Evolutionary conservation across 2,888 invertebrate genomes (phyloP), one percentile per base, ranked within the genome.

Genomic region (Oeneis ivallda): DNA sequence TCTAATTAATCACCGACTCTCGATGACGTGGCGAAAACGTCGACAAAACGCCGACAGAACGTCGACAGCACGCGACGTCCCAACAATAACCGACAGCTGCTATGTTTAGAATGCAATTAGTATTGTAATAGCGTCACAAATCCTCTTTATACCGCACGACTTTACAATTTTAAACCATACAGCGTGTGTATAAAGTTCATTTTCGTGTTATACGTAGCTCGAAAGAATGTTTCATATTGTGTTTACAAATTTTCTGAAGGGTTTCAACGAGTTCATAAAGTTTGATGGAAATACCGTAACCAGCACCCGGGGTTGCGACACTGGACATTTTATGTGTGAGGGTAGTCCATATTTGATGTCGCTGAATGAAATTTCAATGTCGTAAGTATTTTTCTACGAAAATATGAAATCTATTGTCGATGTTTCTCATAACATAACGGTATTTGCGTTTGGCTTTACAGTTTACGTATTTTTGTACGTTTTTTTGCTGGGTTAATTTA

Each of bases 281-380:
- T 70, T 68, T 70, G 70, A 69, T 70, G 66, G 63, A 65, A 65
- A 63, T 52, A 60, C 62, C 66, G 64, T 68, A 63, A 65, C 64
- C 61, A 62, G 63, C 66, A 66, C 13, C 54, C 43, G 66, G 70
- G 59, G 50, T 59, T 57, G 50, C 61, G 60, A 41, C 34, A 15
- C 41, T 32, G 41, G 11, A 34, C 45, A 19, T 41, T 50, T 62
- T 60, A 47, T 49, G 61, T 66, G 52, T 39, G 34, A 11, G 52
- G 43, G 39, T 19, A 52, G 39, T 49, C 49, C 17, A 49, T 63
- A 56, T 63, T 49, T 54, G 54, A 62, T 54, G 56, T 32, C 49
- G 32, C 49, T 41, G 49, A 50, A 56, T 57, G 57, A 63, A 61
- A 61, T 61, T 52, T 61, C 61, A 37, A 26, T 41, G 39, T 61